phyloP scores from a whole-genome alignment of 2,888 invertebrate species.

The Phortica magna region DNA sequence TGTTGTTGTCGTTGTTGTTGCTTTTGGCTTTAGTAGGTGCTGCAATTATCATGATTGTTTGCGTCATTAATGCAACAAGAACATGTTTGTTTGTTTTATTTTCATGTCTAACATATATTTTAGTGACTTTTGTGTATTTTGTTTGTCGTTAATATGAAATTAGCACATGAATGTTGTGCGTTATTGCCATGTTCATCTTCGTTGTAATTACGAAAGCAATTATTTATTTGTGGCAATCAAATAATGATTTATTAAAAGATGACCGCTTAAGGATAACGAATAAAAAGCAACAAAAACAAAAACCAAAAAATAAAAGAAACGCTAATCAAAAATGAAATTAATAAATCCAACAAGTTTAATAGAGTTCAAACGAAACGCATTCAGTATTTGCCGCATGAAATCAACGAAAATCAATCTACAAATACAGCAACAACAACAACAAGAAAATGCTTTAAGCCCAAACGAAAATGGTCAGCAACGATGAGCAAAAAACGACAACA shows the following conservation, averaged over 20 bases:
- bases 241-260: constrained; percentile 65
- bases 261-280: constrained; percentile 59
- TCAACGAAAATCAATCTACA: constrained; percentile 36
- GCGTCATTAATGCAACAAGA: background rate
- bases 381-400: constrained; percentile 26
- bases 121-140: background rate
- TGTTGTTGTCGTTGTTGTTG: background rate
- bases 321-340: constrained; percentile 69
- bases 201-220: constrained; percentile 31
- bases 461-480: constrained; percentile 36
- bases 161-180: too few species aligned
- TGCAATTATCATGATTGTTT: constrained; percentile 9
- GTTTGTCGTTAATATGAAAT: too few species aligned
- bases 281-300: constrained; percentile 63
- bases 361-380: constrained; percentile 67
- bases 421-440: background rate
- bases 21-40: background rate
- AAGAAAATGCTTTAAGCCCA: background rate
- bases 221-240: constrained; percentile 41
- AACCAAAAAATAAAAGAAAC: constrained; percentile 26
- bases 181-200: background rate
- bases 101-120: background rate
- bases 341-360: constrained; percentile 73
- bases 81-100: background rate
- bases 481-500: constrained; percentile 25